A percentile compares a stretch with the other conserved stretches of the same genome.
These are phyloP conservation scores for Hemicentrotus pulcherrimus DNA, from an alignment of 35 echinoderm and acorn worm species.

Conservation along the genomic window DNA sequence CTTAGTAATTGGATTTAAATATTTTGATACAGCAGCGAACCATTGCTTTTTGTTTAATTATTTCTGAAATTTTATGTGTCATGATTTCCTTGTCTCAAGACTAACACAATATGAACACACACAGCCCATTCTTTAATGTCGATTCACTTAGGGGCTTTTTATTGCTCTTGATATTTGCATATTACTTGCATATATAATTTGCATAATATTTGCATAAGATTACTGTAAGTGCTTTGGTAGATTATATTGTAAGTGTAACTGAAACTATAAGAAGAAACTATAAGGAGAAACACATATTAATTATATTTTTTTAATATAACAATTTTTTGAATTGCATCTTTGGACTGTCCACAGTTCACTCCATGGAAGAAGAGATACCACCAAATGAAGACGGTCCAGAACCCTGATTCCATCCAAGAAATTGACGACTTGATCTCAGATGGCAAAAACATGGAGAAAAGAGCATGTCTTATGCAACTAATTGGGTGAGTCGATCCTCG, in stretches of 20 bases:
- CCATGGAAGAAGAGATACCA: constrained; percentile 74
- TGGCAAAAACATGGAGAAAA: neutral
- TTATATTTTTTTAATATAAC: too few relatives aligned
- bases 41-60: too few relatives aligned
- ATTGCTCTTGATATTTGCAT: too few relatives aligned
- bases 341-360: constrained; percentile 49
- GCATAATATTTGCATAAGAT: neutral
- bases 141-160: too few relatives aligned
- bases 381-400: constrained; percentile 26
- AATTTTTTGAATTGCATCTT: neutral
- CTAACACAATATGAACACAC: too few relatives aligned
- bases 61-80: too few relatives aligned
- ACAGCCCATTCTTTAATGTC: too few relatives aligned
- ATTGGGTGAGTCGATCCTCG: constrained; percentile 40
- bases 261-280: neutral
- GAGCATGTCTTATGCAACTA: constrained; percentile 44
- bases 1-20: too few relatives aligned
- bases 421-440: neutral
- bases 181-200: too few relatives aligned
- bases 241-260: neutral
- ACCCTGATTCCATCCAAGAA: neutral
- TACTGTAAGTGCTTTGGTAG: neutral
- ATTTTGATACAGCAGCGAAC: too few relatives aligned
- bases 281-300: neutral
- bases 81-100: too few relatives aligned